Percentiles rank a stretch among this genome's conserved stretches.
Conservation (phyloP, 2,888 invertebrate genomes). For the Ferrisia virgata region DNA sequence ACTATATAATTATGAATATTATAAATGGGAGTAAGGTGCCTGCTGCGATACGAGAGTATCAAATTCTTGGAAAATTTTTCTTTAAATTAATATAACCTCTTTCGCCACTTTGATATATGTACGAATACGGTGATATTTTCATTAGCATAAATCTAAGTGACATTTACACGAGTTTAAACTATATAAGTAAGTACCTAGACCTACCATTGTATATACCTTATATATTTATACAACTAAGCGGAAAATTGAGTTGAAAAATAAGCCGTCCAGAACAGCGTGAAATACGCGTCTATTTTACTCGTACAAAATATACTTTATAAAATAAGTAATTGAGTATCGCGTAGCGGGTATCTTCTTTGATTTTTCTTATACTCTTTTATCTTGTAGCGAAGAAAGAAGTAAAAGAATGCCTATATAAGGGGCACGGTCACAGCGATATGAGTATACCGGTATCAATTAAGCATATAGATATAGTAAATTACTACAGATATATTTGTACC, state of each 20-base stretch:
- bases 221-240: too few species aligned
- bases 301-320: not conserved
- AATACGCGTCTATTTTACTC: not conserved
- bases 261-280: not conserved
- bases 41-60: not conserved
- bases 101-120: not conserved
- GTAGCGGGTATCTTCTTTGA: not conserved
- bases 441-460: slow-evolving; percentile 8
- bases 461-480: not conserved
- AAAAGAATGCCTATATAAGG: not conserved
- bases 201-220: too few species aligned
- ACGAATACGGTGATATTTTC: not conserved
- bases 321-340: slow-evolving; percentile 15
- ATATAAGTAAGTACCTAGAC: not conserved
- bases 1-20: not conserved
- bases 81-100: not conserved
- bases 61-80: not conserved
- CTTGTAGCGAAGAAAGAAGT: not conserved
- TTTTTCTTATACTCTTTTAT: not conserved
- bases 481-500: too few species aligned
- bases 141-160: not conserved
- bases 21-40: not conserved
- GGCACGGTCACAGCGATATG: not conserved
- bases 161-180: not conserved
- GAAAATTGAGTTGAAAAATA: not conserved